Conservation (phyloP, 2,113 vertebrate genomes). For the Nannobrachium achirus region DNA sequence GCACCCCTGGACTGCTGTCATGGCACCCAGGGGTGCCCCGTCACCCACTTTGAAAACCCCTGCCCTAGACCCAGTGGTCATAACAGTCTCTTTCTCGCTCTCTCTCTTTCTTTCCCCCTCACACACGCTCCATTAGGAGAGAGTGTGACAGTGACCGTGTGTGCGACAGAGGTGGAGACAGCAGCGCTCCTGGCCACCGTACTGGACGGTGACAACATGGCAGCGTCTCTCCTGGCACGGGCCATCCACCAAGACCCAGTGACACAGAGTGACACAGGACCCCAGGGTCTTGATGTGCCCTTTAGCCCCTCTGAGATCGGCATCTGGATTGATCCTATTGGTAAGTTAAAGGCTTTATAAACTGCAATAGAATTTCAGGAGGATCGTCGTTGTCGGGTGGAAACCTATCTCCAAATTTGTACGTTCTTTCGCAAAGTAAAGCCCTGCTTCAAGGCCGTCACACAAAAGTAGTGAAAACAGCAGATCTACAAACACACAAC, state of each 20-base stretch:
- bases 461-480: no score
- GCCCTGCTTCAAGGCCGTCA: no score
- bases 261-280: slow-evolving; percentile 42
- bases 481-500: no score
- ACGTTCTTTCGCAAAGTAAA: no score
- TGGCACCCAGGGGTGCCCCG: no score
- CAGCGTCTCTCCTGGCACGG: slow-evolving; percentile 72
- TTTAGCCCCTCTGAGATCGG: slow-evolving; percentile 70
- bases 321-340: slow-evolving; percentile 84
- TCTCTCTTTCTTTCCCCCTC: not conserved
- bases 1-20: no score
- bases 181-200: slow-evolving; percentile 68
- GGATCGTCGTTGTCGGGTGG: no score
- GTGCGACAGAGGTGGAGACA: slow-evolving; percentile 70
- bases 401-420: no score
- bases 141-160: slow-evolving; percentile 77
- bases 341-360: slow-evolving; percentile 51
- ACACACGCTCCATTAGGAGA: slow-evolving; percentile 70
- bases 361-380: not conserved
- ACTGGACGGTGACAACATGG: slow-evolving; percentile 71
- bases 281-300: slow-evolving; percentile 61
- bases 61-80: no score
- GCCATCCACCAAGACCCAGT: slow-evolving; percentile 75
- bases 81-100: not conserved
- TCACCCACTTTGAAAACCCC: no score